These are phyloP conservation scores for Drosophila sordidula DNA, from an alignment of 2,888 invertebrate species.

Conservation along the genomic window DNA sequence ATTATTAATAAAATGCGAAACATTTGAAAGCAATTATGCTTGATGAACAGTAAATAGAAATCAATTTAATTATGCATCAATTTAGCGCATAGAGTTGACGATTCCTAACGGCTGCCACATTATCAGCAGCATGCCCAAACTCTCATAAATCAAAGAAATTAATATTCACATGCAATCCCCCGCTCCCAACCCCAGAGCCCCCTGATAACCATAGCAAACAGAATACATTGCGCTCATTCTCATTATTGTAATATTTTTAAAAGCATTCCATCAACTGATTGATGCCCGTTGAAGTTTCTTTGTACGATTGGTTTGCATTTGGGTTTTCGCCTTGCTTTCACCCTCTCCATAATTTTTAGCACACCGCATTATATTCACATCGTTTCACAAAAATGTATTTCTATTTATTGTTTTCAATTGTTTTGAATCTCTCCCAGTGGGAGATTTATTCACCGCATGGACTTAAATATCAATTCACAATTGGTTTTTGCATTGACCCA, in stretches of 20 bases:
- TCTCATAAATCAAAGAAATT: slow-evolving; percentile 22
- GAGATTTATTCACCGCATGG: not conserved
- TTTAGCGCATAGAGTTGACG: not conserved
- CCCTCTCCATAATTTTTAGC: slow-evolving; percentile 11
- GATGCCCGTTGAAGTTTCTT: slow-evolving; percentile 41
- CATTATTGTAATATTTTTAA: slow-evolving; percentile 64
- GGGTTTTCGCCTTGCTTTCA: not conserved
- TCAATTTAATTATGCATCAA: slow-evolving; percentile 27
- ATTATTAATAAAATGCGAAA: slow-evolving; percentile 3
- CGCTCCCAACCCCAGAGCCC: not conserved
- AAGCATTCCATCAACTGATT: slow-evolving; percentile 73
- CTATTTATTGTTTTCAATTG: slow-evolving; percentile 38
- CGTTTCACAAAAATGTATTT: slow-evolving; percentile 35
- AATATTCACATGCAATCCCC: slow-evolving; percentile 12
- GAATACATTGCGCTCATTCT: slow-evolving; percentile 13
- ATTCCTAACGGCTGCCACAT: slow-evolving; percentile 9
- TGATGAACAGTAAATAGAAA: slow-evolving; percentile 14
- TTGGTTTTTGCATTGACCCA: slow-evolving; percentile 31
- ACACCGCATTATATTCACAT: slow-evolving; percentile 36
- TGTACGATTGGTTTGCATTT: slow-evolving; percentile 14
- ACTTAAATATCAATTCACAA: slow-evolving; percentile 21
- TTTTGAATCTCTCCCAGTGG: slow-evolving; percentile 9
- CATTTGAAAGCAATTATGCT: slow-evolving; percentile 12
- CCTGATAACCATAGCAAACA: slow-evolving; percentile 5
- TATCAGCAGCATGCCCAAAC: not conserved